These are phyloP conservation scores for Drosophila bocki DNA, from an alignment of 1,140 invertebrate species.

Conservation along the genomic window DNA sequence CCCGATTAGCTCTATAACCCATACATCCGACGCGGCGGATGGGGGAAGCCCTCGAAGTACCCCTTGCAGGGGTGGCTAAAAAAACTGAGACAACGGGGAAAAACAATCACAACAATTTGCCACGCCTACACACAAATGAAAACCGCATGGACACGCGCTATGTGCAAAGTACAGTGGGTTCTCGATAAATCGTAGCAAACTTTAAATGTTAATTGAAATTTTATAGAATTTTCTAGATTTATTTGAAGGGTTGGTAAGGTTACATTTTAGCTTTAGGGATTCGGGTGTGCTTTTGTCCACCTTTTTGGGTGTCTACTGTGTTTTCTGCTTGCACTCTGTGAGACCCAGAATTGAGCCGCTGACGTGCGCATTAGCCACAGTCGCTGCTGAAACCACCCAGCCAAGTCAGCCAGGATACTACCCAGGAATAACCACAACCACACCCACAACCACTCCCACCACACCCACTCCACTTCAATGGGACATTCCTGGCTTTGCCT, in stretches of 20 bases:
- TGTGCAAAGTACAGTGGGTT: slow-evolving; percentile 24
- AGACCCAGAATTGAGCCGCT: slow-evolving; percentile 12
- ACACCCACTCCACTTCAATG: neutral
- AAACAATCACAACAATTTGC: slow-evolving; percentile 83
- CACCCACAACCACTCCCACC: neutral
- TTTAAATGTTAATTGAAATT: neutral
- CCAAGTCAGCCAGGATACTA: neutral
- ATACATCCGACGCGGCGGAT: slow-evolving; percentile 5
- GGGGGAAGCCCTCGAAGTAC: slow-evolving; percentile 22
- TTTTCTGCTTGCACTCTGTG: slow-evolving; percentile 8
- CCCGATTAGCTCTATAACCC: slow-evolving; percentile 35
- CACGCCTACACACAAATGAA: slow-evolving; percentile 67
- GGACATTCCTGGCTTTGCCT: slow-evolving; percentile 11
- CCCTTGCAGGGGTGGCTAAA: slow-evolving; percentile 15
- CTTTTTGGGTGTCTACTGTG: neutral
- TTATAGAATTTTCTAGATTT: neutral
- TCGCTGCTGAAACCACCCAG: neutral
- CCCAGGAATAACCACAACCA: slow-evolving; percentile 18
- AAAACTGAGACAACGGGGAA: slow-evolving; percentile 38
- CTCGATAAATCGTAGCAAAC: neutral
- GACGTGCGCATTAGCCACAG: slow-evolving; percentile 23
- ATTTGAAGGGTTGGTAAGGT: neutral
- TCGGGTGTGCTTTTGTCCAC: neutral
- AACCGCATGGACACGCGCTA: slow-evolving; percentile 75
- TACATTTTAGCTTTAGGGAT: neutral